Evolutionary conservation across 2,888 invertebrate genomes (phyloP).

Genomic region (Hemithea aestivaria): DNA sequence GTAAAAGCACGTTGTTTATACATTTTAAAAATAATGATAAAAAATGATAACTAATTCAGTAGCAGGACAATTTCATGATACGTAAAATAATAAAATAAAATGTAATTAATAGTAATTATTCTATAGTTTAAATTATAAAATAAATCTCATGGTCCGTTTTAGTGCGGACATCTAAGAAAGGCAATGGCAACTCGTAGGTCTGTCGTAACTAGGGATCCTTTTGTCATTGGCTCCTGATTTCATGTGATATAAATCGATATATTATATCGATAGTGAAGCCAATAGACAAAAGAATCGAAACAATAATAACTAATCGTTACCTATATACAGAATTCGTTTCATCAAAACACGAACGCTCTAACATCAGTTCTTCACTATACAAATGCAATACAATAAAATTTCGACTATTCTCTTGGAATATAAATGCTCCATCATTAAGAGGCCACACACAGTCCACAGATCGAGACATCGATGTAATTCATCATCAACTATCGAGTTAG

Average conservation of each 20-base stretch:
- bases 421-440: constrained; percentile 62
- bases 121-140: constrained; percentile 48
- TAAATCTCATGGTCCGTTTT: constrained; percentile 54
- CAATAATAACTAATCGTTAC: constrained; percentile 25
- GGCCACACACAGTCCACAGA: too few relatives aligned
- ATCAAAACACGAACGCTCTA: constrained; percentile 18
- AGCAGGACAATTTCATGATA: constrained; percentile 53
- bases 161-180: constrained; percentile 36
- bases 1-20: constrained; percentile 77
- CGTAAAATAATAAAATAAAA: constrained; percentile 48
- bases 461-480: too few relatives aligned
- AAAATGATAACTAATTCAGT: constrained; percentile 50
- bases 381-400: constrained; percentile 58
- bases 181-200: constrained; percentile 62
- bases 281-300: constrained; percentile 18
- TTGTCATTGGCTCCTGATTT: not conserved
- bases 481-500: too few relatives aligned
- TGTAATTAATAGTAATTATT: constrained; percentile 35
- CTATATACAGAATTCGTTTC: constrained; percentile 45
- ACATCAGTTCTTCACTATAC: constrained; percentile 31
- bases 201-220: constrained; percentile 38
- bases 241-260: constrained; percentile 29
- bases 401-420: constrained; percentile 39
- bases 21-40: constrained; percentile 53
- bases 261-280: too few relatives aligned